A percentile compares a stretch with the other conserved stretches of the same genome.
Evolutionary conservation across 2,888 invertebrate species (phyloP).

Genomic region (Bugula neritina): DNA sequence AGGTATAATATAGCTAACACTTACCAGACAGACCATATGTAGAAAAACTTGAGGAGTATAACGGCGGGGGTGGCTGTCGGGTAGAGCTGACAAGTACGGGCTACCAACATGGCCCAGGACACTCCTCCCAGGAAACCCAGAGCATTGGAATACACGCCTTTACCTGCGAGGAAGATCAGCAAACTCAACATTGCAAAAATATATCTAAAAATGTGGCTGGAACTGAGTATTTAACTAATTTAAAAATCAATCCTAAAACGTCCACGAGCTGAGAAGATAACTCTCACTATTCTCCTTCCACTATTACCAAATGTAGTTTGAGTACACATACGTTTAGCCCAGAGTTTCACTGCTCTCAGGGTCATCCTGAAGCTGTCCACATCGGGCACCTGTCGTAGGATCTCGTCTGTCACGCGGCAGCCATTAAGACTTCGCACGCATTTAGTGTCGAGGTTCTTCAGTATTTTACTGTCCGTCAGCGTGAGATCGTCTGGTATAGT

Average conservation of each 20-base stretch:
- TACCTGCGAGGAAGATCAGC: conserved; percentile 45
- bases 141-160: conserved; percentile 97
- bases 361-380: conserved; percentile 89
- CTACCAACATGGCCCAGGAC: conserved; percentile 99
- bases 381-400: conserved; percentile 87
- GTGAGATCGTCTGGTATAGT: conserved; percentile 86
- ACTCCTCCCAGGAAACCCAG: conserved; percentile 96
- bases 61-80: conserved; percentile 93
- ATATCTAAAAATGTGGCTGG: too few species aligned
- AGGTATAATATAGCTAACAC: too few species aligned
- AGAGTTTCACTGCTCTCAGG: conserved; percentile 87
- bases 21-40: conserved; percentile 90
- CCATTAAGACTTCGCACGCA: conserved; percentile 95
- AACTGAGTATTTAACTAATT: too few species aligned
- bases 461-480: conserved; percentile 69
- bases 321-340: conserved; percentile 79
- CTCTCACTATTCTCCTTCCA: too few species aligned
- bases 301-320: too few species aligned
- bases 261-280: too few species aligned
- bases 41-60: conserved; percentile 93
- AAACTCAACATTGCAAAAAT: background rate
- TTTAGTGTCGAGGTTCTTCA: conserved; percentile 90
- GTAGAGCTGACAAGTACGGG: conserved; percentile 94
- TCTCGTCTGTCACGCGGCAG: conserved; percentile 97
- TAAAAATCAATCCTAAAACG: too few species aligned